These are phyloP conservation scores for Macropus fuliginosus DNA, from an alignment of 2,797 vertebrate species.

Conservation along the genomic window DNA sequence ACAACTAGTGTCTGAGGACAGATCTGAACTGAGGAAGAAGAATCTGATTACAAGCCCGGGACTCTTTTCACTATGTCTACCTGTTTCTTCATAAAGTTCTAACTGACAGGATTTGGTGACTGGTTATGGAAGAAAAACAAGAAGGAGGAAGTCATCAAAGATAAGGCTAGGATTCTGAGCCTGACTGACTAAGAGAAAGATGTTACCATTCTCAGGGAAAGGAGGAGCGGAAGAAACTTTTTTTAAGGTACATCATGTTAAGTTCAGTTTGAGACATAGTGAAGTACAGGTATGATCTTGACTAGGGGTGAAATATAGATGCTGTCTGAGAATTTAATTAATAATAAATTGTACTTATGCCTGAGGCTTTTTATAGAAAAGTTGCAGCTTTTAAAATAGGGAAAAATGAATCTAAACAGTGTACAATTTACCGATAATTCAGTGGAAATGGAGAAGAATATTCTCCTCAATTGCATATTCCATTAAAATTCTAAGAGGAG, in stretches of 20 bases:
- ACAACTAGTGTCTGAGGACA: neutral
- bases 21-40: neutral
- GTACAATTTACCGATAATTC: conserved; percentile 16
- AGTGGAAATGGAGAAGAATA: neutral
- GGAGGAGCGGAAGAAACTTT: neutral
- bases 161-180: neutral
- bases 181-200: neutral
- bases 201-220: neutral
- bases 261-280: conserved; percentile 8
- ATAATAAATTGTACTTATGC: neutral
- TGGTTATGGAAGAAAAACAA: neutral
- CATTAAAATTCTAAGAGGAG: conserved; percentile 33
- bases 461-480: neutral
- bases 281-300: conserved; percentile 44
- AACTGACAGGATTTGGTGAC: neutral
- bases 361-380: conserved; percentile 19
- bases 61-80: neutral
- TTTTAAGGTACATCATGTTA: neutral
- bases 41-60: neutral
- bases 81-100: neutral
- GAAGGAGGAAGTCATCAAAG: neutral
- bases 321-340: conserved; percentile 42
- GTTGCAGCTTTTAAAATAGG: neutral
- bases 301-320: neutral
- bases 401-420: conserved; percentile 2